Conservation (phyloP, 1,140 invertebrate species). For the Formica selysi region DNA sequence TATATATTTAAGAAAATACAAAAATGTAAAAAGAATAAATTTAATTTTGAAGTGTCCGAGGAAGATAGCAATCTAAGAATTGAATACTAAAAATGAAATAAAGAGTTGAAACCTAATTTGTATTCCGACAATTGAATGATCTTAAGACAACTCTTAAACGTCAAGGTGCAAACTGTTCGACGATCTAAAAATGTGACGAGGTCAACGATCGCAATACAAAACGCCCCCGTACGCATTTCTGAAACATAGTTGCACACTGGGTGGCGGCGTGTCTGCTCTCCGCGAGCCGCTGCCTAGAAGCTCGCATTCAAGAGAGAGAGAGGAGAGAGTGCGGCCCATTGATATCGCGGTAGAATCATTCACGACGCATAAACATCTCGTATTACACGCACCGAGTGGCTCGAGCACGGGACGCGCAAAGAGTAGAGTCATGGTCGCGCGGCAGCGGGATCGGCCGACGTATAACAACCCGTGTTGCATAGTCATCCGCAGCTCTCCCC, state of each 20-base stretch:
- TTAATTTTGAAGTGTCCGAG: too few species aligned
- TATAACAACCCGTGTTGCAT: constrained; percentile 77
- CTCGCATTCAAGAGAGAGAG: constrained; percentile 53
- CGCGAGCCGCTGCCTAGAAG: constrained; percentile 24
- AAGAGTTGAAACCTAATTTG: background rate
- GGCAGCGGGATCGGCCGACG: constrained; percentile 70
- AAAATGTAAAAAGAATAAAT: too few species aligned
- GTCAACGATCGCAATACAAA: constrained; percentile 15
- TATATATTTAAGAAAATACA: too few species aligned
- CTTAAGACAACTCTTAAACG: background rate
- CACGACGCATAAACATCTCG: constrained; percentile 73
- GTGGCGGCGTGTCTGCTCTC: constrained; percentile 45
- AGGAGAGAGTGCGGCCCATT: constrained; percentile 46
- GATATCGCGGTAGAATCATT: constrained; percentile 70
- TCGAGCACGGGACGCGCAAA: constrained; percentile 59
- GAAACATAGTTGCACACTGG: constrained; percentile 38
- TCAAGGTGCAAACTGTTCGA: background rate
- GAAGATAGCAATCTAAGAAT: too few species aligned
- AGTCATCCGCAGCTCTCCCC: constrained; percentile 76
- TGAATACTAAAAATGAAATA: background rate
- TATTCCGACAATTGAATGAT: background rate
- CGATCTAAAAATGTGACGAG: constrained; percentile 14
- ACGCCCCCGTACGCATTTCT: constrained; percentile 27
- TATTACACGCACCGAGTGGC: constrained; percentile 63
- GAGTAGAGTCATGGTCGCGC: constrained; percentile 80